Conservation (phyloP, 1,140 invertebrate species). For the Archegozetes longisetosus region DNA sequence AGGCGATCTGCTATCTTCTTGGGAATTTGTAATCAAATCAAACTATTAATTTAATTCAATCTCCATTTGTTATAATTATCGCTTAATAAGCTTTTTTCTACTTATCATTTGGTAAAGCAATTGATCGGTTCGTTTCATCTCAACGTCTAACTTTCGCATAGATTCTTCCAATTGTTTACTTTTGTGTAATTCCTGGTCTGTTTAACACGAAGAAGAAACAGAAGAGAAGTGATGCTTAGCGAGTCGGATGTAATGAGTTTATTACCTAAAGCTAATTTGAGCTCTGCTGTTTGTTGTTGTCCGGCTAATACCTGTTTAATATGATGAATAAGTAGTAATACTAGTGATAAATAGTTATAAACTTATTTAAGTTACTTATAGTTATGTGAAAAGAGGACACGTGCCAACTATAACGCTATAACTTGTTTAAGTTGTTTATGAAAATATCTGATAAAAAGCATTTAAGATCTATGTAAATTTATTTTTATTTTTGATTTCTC, state of each 20-base stretch:
- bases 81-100: not conserved
- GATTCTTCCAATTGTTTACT: constrained; percentile 90
- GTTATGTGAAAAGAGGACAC: too few relatives aligned
- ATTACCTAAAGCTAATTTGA: constrained; percentile 71
- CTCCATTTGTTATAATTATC: not conserved
- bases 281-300: constrained; percentile 88
- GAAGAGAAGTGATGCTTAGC: too few relatives aligned
- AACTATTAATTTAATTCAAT: not conserved
- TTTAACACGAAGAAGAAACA: too few relatives aligned
- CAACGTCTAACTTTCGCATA: constrained; percentile 84
- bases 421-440: too few relatives aligned
- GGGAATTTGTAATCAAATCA: constrained; percentile 45
- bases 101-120: constrained; percentile 77
- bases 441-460: too few relatives aligned
- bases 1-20: constrained; percentile 86
- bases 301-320: constrained; percentile 56
- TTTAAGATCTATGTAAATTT: too few relatives aligned
- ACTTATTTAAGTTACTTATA: too few relatives aligned
- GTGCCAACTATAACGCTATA: too few relatives aligned
- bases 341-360: too few relatives aligned
- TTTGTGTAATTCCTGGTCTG: constrained; percentile 63
- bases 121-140: constrained; percentile 89
- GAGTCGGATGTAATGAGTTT: too few relatives aligned
- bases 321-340: too few relatives aligned
- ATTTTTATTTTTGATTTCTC: too few relatives aligned